A percentile compares a stretch with the other conserved stretches of the same genome.
These are phyloP conservation scores for Megaceryle torquata DNA, from an alignment of 2,113 vertebrate species.

Conservation along the genomic window DNA sequence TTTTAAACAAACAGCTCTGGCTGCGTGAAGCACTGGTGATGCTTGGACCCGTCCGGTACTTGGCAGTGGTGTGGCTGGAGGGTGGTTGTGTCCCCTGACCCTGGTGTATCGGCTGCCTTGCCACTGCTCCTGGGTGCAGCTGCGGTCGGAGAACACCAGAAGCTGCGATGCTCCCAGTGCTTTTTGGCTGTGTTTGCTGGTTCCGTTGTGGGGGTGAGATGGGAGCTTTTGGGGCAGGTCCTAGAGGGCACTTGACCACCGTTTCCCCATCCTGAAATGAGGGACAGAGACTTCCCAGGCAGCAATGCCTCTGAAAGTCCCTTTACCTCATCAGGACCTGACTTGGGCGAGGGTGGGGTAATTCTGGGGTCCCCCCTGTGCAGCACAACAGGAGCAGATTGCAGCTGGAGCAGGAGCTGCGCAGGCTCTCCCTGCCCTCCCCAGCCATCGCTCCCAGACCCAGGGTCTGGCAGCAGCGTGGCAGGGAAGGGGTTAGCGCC, in stretches of 20 bases:
- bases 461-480: neutral
- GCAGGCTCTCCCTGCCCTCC: neutral
- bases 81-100: rapidly evolving
- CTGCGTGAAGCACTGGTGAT: rapidly evolving
- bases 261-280: neutral
- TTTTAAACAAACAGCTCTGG: rapidly evolving
- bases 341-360: rapidly evolving
- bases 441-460: neutral
- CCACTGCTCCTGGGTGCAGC: neutral
- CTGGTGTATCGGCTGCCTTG: rapidly evolving
- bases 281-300: neutral
- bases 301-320: rapidly evolving
- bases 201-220: rapidly evolving
- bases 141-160: rapidly evolving
- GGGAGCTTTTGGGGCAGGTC: neutral
- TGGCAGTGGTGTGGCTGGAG: rapidly evolving
- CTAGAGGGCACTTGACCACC: rapidly evolving
- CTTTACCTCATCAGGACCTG: neutral
- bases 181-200: neutral
- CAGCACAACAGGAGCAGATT: rapidly evolving
- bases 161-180: rapidly evolving
- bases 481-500: constrained; percentile 46
- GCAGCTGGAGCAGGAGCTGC: rapidly evolving
- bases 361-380: too few relatives aligned
- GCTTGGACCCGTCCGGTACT: rapidly evolving